Evolutionary conservation across 2,797 vertebrate genomes (phyloP).

Genomic region (Anguilla marmorata): DNA sequence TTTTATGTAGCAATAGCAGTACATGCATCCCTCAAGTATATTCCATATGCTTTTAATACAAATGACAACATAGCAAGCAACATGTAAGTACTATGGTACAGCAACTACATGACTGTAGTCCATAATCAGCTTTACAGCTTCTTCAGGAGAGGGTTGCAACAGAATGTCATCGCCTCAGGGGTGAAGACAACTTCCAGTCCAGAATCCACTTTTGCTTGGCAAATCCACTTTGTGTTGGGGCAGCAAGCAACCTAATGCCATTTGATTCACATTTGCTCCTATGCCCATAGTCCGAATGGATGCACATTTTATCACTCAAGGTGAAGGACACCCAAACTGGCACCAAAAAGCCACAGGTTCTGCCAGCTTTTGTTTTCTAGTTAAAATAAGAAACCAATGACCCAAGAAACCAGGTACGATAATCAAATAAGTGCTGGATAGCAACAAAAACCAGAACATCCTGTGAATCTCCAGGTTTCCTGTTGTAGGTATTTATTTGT

Average conservation of each 20-base stretch:
- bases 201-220: neutral
- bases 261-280: neutral
- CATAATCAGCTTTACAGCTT: neutral
- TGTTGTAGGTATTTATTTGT: too few species aligned
- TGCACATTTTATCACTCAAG: neutral
- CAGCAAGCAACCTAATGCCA: neutral
- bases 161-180: neutral
- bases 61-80: neutral
- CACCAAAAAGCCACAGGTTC: neutral
- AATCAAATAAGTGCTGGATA: neutral
- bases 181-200: neutral
- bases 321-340: neutral
- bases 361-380: neutral
- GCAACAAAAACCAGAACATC: neutral
- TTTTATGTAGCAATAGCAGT: neutral
- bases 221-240: neutral
- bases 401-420: too few species aligned
- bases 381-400: neutral
- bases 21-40: neutral
- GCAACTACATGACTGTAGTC: too few species aligned
- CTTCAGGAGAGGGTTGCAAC: neutral
- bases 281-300: neutral
- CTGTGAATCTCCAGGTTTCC: neutral
- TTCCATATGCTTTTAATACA: neutral
- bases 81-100: neutral